phyloP scores from a whole-genome alignment of 2,888 invertebrate genomes.

The Pocota personata region DNA sequence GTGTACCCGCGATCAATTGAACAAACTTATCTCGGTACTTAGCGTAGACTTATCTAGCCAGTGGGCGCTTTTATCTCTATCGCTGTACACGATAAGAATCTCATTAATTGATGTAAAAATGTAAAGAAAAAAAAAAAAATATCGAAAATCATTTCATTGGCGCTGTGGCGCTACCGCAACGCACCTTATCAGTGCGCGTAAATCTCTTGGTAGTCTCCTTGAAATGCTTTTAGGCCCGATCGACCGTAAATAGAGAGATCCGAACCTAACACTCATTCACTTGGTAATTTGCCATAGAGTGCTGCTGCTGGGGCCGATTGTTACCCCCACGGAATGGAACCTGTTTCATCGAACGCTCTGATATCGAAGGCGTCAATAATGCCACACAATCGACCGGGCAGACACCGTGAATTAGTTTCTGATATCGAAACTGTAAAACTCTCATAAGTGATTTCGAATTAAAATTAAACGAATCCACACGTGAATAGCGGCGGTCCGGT shows the following conservation, averaged over 20 bases:
- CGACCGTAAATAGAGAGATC: conserved; percentile 22
- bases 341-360: conserved; percentile 49
- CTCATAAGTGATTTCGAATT: conserved; percentile 53
- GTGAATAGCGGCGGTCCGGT: conserved; percentile 46
- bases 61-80: conserved; percentile 52
- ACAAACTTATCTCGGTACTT: conserved; percentile 51
- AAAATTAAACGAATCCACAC: conserved; percentile 59
- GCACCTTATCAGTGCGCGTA: conserved; percentile 41
- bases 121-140: not conserved
- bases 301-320: not conserved
- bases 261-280: not conserved
- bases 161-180: conserved; percentile 36
- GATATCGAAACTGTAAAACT: conserved; percentile 49
- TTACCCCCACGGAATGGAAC: conserved; percentile 3
- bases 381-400: conserved; percentile 35
- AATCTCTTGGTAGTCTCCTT: conserved; percentile 66
- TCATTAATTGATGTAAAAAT: conserved; percentile 68
- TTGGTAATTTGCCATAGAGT: conserved; percentile 8
- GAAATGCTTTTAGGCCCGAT: conserved; percentile 61
- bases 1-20: conserved; percentile 41
- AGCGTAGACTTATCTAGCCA: conserved; percentile 41
- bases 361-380: conserved; percentile 67
- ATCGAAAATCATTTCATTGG: conserved; percentile 47
- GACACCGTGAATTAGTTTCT: conserved; percentile 27
- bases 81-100: conserved; percentile 43